These are phyloP conservation scores for Platypus cylindrus DNA, from an alignment of 2,888 invertebrate species.

Conservation along the genomic window DNA sequence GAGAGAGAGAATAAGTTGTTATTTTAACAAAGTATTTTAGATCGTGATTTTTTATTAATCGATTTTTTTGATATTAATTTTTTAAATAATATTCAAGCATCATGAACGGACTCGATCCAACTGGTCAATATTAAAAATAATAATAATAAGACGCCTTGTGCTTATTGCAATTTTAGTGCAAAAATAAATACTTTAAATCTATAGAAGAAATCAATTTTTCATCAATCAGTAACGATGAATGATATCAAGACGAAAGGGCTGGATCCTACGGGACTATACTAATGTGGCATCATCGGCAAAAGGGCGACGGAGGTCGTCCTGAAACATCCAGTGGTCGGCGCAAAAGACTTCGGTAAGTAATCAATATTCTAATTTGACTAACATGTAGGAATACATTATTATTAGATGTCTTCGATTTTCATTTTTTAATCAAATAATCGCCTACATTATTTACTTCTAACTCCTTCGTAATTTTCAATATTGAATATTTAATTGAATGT, in stretches of 20 bases:
- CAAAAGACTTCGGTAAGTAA: conserved; percentile 34
- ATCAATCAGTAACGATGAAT: background rate
- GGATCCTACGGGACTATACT: conserved; percentile 36
- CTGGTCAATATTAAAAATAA: conserved; percentile 31
- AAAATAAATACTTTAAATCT: no score
- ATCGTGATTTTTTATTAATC: conserved; percentile 5
- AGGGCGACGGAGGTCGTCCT: conserved; percentile 35
- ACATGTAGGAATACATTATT: no score
- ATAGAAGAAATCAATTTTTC: no score
- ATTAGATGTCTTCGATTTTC: no score
- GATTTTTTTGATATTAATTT: conserved; percentile 2
- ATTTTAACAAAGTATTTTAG: no score
- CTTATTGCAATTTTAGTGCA: no score
- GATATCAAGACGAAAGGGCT: conserved; percentile 20
- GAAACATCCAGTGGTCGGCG: conserved; percentile 36
- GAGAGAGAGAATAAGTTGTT: no score
- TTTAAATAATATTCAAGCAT: conserved; percentile 11
- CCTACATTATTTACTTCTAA: conserved; percentile 22
- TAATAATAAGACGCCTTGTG: no score
- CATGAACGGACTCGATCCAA: conserved; percentile 35
- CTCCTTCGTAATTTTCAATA: conserved; percentile 23
- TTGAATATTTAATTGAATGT: no score
- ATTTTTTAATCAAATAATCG: no score
- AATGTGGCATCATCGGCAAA: conserved; percentile 34
- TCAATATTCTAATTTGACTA: no score